phyloP scores from a whole-genome alignment of 2,113 vertebrate species.

The Oceanodroma tethys region DNA sequence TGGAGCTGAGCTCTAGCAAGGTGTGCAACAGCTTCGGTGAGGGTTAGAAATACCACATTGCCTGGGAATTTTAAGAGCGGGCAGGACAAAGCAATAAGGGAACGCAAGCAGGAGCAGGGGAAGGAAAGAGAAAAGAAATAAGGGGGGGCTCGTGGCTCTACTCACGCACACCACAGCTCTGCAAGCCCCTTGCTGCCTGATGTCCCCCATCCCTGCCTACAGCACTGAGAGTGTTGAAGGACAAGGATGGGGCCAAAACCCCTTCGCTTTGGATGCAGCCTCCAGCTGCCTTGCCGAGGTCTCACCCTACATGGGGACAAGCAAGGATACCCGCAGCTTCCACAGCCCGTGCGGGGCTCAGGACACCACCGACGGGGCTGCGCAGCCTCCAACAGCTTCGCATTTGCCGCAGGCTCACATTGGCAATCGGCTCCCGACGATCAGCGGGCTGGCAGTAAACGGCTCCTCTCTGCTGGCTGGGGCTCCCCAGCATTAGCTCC shows the following conservation, averaged over 20 bases:
- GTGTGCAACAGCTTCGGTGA: neutral
- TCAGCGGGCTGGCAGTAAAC: neutral
- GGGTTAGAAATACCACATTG: neutral
- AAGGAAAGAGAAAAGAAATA: neutral
- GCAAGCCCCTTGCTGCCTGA: neutral
- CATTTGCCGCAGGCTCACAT: neutral
- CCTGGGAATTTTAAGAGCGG: neutral
- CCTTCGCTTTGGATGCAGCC: neutral
- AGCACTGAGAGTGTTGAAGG: neutral
- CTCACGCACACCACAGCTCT: neutral
- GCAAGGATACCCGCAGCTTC: neutral
- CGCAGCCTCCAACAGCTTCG: rapidly evolving
- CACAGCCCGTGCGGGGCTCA: neutral
- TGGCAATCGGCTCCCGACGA: rapidly evolving
- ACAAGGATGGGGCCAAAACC: neutral
- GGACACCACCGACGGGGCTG: rapidly evolving
- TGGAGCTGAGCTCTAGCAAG: neutral
- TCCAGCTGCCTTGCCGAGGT: neutral
- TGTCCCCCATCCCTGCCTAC: neutral
- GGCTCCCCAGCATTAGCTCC: neutral
- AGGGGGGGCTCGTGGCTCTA: rapidly evolving
- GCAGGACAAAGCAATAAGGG: neutral
- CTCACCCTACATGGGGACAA: neutral
- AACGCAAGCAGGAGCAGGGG: neutral
- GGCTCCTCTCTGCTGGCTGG: neutral